Conservation (phyloP, 2,888 invertebrate genomes). For the Norana najaformis region DNA sequence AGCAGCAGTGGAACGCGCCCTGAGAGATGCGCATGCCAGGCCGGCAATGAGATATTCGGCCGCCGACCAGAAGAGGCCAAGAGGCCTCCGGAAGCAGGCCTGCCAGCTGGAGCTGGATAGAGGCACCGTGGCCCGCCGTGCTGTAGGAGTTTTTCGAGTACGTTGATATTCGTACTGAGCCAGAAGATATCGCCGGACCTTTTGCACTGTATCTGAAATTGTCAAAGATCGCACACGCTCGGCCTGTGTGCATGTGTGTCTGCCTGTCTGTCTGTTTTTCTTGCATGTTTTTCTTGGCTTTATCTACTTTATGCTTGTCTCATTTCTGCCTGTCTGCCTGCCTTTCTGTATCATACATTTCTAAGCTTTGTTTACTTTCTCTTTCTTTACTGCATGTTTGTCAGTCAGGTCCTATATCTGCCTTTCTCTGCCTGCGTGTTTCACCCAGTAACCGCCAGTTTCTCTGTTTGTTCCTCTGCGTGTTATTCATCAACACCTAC, state of each 20-base stretch:
- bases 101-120: background rate
- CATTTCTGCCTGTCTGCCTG: background rate
- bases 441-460: background rate
- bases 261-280: too few relatives aligned
- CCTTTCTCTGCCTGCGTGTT: background rate
- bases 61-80: background rate
- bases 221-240: background rate
- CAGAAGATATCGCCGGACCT: background rate
- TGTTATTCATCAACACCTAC: background rate
- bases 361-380: background rate
- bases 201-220: constrained; percentile 13
- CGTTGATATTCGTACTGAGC: background rate
- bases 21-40: background rate
- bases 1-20: background rate
- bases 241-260: background rate
- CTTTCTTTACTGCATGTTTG: background rate
- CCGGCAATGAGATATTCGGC: background rate
- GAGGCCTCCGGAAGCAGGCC: background rate
- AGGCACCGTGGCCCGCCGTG: background rate
- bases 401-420: background rate
- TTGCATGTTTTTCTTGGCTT: too few relatives aligned
- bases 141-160: background rate
- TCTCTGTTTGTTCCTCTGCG: background rate
- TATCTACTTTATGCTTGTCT: too few relatives aligned
- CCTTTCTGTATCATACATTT: background rate